Evolutionary conservation across 2,797 vertebrate genomes (phyloP).

Genomic region (Amazona finschi): DNA sequence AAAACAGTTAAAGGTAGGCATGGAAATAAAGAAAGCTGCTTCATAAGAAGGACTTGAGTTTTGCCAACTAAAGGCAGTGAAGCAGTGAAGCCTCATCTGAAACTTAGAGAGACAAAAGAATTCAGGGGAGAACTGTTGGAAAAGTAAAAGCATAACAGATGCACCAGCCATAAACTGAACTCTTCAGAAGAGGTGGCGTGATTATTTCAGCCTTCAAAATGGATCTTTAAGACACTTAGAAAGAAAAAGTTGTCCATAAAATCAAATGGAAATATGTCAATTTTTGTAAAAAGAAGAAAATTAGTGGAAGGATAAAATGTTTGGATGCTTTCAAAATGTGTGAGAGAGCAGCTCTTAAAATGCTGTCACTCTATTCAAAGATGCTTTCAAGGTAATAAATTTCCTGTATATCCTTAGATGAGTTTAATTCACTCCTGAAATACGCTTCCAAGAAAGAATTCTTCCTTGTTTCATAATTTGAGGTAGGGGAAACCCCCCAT

Average conservation of each 20-base stretch:
- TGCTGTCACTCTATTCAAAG: background rate
- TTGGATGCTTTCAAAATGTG: background rate
- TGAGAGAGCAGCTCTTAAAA: background rate
- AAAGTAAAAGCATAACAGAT: background rate
- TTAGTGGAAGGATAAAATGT: background rate
- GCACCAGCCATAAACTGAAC: background rate
- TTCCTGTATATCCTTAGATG: background rate
- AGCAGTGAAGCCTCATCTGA: background rate
- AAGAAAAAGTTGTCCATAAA: background rate
- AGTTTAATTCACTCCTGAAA: background rate
- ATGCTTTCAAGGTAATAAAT: background rate
- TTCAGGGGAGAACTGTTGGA: background rate
- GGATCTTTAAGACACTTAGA: background rate
- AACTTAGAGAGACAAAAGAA: background rate
- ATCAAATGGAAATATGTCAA: background rate
- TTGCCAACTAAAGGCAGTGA: background rate
- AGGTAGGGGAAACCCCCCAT: fast-evolving
- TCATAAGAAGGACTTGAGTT: background rate
- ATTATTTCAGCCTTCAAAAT: background rate
- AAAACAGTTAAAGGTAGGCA: background rate
- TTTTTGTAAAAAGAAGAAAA: background rate
- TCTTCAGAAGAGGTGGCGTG: background rate
- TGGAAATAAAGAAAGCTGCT: background rate
- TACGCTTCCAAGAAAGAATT: background rate
- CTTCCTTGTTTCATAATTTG: background rate